A percentile compares a stretch with the other conserved stretches of the same genome.
These are phyloP conservation scores for Rhagonycha fulva DNA, from an alignment of 2,888 invertebrate genomes.

Conservation along the genomic window DNA sequence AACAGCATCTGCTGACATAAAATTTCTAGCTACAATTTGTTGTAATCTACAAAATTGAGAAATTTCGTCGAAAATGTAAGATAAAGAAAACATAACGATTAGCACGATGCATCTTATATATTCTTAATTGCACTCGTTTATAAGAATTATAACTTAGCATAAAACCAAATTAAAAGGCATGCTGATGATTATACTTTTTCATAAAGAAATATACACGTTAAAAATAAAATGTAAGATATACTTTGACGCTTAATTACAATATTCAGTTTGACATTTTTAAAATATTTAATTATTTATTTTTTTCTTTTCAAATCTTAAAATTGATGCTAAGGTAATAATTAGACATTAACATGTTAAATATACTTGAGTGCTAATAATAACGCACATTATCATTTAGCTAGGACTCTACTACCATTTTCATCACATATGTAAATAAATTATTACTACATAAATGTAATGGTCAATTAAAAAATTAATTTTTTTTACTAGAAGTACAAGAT, in stretches of 20 bases:
- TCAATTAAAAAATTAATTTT: too few species aligned
- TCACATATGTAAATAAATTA: too few species aligned
- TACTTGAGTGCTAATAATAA: too few species aligned
- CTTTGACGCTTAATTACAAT: background rate
- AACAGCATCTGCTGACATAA: slow-evolving; percentile 22
- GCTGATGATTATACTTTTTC: background rate
- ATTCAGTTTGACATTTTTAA: background rate
- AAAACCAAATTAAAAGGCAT: slow-evolving; percentile 1
- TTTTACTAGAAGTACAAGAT: too few species aligned
- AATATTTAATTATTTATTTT: background rate
- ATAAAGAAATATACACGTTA: background rate
- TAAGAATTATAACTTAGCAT: background rate
- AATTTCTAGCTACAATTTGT: slow-evolving; percentile 18
- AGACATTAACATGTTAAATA: background rate
- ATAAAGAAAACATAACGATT: slow-evolving; percentile 9
- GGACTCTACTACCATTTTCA: too few species aligned
- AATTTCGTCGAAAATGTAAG: slow-evolving; percentile 13
- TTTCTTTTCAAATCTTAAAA: background rate
- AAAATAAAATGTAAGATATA: background rate
- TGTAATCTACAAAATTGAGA: slow-evolving; percentile 14
- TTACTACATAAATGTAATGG: too few species aligned
- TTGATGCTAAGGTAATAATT: too few species aligned
- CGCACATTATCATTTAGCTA: too few species aligned
- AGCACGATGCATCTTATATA: slow-evolving; percentile 18
- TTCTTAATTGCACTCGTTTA: slow-evolving; percentile 8